Evolutionary conservation across 2,797 vertebrate genomes (phyloP), one percentile per base, ranked within the genome.

Genomic region (Phalloptychus januarius): DNA sequence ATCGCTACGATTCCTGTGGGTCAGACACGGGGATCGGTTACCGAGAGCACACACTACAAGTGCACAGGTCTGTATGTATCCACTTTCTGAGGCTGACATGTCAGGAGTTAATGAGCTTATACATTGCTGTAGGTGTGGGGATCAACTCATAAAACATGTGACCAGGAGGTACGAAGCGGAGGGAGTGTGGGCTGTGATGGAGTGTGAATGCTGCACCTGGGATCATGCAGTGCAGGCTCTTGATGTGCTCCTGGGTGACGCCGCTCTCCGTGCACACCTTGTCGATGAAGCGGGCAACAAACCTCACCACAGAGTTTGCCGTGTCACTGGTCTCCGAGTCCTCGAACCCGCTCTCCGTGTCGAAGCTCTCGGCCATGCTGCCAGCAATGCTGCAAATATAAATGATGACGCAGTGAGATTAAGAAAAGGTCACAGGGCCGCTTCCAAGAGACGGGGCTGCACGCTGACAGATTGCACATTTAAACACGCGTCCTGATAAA

Each of bases 221-320:
- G 89, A 99, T 99, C 98, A 99, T 99, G 91, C 96, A 97, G 88
- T 99, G 98, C 89, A 99, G 96, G 85, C 96, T 97, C 94, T 98
- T 99, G 95, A 99, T 98, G 88, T 99, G 98, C 56, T 99, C 98
- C 92, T 99, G 98, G 42, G 98, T 99, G 75, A 99, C 98, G 8
- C 97, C 97, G 16, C 98, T 99, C 91, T 99, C 98, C 0, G 98
- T 99, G 94, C 98, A 99, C 87, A 99, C 98, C 85, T 99, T 99
- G 93, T 99, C 98, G 74, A 99, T 98, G 94, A 99, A 99, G 71
- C 98, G 97, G 5, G 98, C 96, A 67, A 99, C 96, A 78, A 99
- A 99, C 71, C 96, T 94, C 69, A 97, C 97, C 44, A 98, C 97
- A 0, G 97, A 96, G 28, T 98, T 98, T 71, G 98, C 96, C 69